These are phyloP conservation scores for Drosophila meridionalis DNA, from an alignment of 2,888 invertebrate genomes.

Conservation along the genomic window DNA sequence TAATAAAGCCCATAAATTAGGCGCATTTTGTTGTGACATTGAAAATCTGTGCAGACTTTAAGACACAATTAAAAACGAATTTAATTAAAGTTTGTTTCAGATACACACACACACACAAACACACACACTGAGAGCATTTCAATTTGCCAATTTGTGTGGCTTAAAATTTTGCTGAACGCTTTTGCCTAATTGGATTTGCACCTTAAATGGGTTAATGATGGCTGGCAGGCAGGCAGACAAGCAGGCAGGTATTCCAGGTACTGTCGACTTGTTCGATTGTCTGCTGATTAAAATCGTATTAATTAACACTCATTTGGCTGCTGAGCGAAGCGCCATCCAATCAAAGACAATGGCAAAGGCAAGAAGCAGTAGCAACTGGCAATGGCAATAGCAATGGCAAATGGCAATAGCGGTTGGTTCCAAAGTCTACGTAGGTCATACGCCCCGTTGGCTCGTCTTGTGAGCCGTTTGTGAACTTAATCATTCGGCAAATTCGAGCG, in stretches of 20 bases:
- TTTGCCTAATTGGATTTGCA: conserved; percentile 67
- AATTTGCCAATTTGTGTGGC: conserved; percentile 42
- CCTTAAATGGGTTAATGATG: conserved; percentile 71
- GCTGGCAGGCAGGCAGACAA: conserved; percentile 24
- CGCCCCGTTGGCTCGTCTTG: conserved; percentile 38
- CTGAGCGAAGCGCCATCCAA: conserved; percentile 51
- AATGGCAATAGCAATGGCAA: conserved; percentile 12
- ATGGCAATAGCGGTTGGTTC: neutral
- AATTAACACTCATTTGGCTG: conserved; percentile 68
- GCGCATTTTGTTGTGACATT: neutral
- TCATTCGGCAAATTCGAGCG: conserved; percentile 63
- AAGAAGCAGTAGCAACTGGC: conserved; percentile 7
- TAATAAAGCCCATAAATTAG: conserved; percentile 1
- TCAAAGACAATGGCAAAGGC: conserved; percentile 30
- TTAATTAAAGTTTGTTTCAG: conserved; percentile 42
- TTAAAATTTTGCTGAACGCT: conserved; percentile 32
- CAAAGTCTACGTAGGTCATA: conserved; percentile 37
- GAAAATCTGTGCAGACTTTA: conserved; percentile 10
- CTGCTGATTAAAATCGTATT: conserved; percentile 68
- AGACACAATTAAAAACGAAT: conserved; percentile 44
- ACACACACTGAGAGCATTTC: conserved; percentile 34
- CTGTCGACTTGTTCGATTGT: conserved; percentile 46
- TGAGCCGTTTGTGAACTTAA: conserved; percentile 51
- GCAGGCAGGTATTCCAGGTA: conserved; percentile 17
- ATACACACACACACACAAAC: neutral